Base-by-base conservation (phyloP, 2,888 invertebrate species). In the Bellardia pandia region DNA sequence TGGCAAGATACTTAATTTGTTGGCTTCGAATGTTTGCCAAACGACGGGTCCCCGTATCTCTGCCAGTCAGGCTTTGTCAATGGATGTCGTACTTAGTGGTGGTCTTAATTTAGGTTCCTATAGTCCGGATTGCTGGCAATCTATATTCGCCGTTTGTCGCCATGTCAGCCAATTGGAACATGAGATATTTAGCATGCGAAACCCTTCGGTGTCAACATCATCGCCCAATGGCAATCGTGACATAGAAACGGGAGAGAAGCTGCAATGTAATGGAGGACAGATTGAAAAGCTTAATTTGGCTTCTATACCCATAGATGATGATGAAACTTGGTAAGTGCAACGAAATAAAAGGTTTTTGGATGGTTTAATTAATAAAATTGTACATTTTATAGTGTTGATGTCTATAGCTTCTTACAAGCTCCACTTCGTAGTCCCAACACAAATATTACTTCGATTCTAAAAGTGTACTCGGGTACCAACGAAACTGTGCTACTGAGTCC, bases 61-160 rank as follows among this genome's bases (percentile, higher is more conserved):
- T 64, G 96, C 98, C 45, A 97, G 98, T 0, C 98, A 99, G 91
- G 98, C 98, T 0, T 94, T 99, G 88, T 98, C 98, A 58, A 96
- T 99, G 94, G 98, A 99, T 92, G 97, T 99, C 23, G 95, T 99
- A 37, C 95, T 99, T 82, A 96, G 96, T 77, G 95, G 96, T 86
- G 98, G 98, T 2, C 94, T 99, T 74, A 98, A 98, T 91, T 95
- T 98, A 8, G 98, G 98, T 5, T 98, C 98, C 56, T 98, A 98
- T 91, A 97, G 98, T 40, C 95, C 97, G 23, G 97, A 98, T 89
- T 99, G 99, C 91, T 99, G 99, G 99, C 97, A 97, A 88, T 98
- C 99, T 92, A 97, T 99, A 86, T 98, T 99, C 92, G 96, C 97
- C 90, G 98, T 98, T 30, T 98, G 98, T 90, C 96, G 98, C 56